These are phyloP conservation scores for Sminthurides aquaticus DNA, from an alignment of 2,888 invertebrate genomes.

Conservation along the genomic window DNA sequence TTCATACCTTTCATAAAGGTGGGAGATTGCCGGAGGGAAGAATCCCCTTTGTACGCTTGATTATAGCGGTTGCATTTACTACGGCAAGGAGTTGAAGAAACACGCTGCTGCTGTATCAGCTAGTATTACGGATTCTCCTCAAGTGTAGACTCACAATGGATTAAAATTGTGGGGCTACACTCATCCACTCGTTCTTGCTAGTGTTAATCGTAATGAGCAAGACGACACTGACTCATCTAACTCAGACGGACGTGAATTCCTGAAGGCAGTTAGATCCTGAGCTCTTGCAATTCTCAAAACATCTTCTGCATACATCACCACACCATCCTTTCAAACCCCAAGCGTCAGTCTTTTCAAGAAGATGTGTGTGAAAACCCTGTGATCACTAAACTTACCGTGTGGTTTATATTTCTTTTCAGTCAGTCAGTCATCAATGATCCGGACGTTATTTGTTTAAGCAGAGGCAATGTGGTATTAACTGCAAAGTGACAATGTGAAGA, in stretches of 20 bases:
- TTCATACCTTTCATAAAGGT: background rate
- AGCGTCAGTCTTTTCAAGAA: background rate
- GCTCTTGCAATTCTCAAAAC: too few relatives aligned
- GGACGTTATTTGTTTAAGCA: conserved; percentile 1
- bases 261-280: background rate
- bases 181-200: background rate
- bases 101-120: background rate
- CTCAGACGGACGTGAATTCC: background rate
- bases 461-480: background rate
- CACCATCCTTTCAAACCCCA: too few relatives aligned
- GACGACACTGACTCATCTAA: background rate
- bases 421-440: background rate
- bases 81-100: too few relatives aligned
- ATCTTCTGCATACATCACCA: too few relatives aligned
- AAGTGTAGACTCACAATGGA: background rate
- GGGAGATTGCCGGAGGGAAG: background rate
- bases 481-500: conserved; percentile 6
- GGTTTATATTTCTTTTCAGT: background rate
- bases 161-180: background rate
- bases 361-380: background rate
- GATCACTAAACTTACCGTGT: background rate
- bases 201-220: background rate
- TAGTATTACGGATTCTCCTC: background rate
- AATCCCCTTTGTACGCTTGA: too few relatives aligned
- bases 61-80: too few relatives aligned